Evolutionary conservation across 2,888 invertebrate species (phyloP), one percentile per base, ranked within the genome.

Genomic region (Aspidiotus destructor): DNA sequence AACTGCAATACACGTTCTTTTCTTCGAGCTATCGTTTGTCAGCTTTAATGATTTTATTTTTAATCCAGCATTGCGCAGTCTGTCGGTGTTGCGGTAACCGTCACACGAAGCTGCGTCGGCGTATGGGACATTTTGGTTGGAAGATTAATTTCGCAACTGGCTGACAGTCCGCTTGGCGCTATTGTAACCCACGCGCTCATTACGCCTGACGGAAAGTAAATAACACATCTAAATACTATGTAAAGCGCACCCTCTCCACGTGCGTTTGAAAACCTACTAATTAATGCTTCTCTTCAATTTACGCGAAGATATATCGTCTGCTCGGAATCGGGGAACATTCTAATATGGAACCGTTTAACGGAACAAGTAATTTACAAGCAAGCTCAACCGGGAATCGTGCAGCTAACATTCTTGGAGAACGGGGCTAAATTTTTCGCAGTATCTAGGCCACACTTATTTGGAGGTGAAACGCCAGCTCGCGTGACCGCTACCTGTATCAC

Each of bases 181-280:
- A 96, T 96, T 73, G 92, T 97, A 0, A 95, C 95, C 0, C 91
- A 94, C 72, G 95, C 95, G 0, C 83, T 86, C 61, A 89, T 96
- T 62, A 94, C 94, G 0, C 86, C 88, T 0, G 86, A 86, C 74
- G 93, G 92, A 61, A 69, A 62, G 62, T 69, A 28, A 53, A 48
- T 62, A 55, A 55, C n/a, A 3, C 1, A 15, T 6, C 48, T 48
- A n/a, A 48, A 48, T 11, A 48, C n/a, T 48, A 48, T 6, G n/a
- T n/a, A 6, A 11, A 48, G 48, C n/a, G 48, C n/a, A 48, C n/a
- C 48, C 10, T 48, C 48, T n/a, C 48, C 48, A 6, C 48, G 10
- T 48, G n/a, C 48, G 6, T 48, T 48, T 48, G 48, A 48, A 48
- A n/a, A 28, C 28, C 28, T 28, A 28, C 28, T 28, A 28, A 28